Evolutionary conservation across 2,888 invertebrate species (phyloP).

Genomic region (Neocrepidodera transversa): DNA sequence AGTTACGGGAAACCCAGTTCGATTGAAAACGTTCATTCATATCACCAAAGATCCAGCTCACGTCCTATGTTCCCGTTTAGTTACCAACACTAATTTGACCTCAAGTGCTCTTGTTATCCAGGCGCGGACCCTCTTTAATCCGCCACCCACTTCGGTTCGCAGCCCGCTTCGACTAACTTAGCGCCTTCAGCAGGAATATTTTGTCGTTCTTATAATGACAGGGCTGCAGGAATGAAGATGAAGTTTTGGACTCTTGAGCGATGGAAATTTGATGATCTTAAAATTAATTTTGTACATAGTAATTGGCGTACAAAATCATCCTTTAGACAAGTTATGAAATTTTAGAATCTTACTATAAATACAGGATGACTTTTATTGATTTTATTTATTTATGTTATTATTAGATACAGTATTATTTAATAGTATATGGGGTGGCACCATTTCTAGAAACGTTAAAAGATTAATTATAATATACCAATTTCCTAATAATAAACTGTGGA

Average conservation of each 20-base stretch:
- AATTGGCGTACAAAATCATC: neutral
- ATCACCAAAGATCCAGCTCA: slow-evolving; percentile 17
- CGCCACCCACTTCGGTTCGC: neutral
- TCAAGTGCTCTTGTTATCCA: slow-evolving; percentile 13
- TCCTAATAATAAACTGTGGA: no score
- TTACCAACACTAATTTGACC: slow-evolving; percentile 20
- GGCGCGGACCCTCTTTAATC: neutral
- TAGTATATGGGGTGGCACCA: no score
- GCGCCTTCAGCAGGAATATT: neutral
- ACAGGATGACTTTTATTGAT: no score
- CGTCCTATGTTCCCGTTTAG: slow-evolving; percentile 19
- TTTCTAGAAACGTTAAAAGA: no score
- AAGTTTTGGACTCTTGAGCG: slow-evolving; percentile 15
- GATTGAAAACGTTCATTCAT: slow-evolving; percentile 44
- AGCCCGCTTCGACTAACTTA: neutral
- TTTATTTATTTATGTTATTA: no score
- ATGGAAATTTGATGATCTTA: slow-evolving; percentile 21
- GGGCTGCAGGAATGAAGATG: slow-evolving; percentile 6
- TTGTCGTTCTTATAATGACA: slow-evolving; percentile 2
- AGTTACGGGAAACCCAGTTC: slow-evolving; percentile 36
- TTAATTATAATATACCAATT: no score
- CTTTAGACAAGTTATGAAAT: no score
- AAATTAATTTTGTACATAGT: slow-evolving; percentile 14
- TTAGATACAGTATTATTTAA: no score
- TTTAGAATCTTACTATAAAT: no score